Conservation (phyloP, 2,113 vertebrate species). For the Rynchops niger region DNA sequence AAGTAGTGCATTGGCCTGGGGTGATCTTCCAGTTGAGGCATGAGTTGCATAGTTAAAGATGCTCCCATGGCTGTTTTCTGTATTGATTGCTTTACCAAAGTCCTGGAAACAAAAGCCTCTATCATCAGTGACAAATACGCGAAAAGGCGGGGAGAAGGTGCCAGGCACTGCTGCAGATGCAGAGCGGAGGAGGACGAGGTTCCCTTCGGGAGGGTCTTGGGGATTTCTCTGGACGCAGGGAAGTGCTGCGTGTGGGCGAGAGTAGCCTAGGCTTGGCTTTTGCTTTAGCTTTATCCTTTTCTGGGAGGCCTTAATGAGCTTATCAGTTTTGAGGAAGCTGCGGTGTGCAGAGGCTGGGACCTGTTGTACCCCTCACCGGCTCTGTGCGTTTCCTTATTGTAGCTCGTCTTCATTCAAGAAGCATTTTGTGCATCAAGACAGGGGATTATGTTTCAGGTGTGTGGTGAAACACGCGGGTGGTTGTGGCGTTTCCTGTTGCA, state of each 20-base stretch:
- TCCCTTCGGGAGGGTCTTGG: background rate
- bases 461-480: rapidly evolving
- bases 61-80: background rate
- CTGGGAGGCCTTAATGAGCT: slow-evolving; percentile 1
- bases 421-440: background rate
- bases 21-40: background rate
- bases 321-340: slow-evolving; percentile 9
- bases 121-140: rapidly evolving
- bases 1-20: background rate
- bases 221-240: background rate
- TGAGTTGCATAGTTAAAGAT: background rate
- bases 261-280: slow-evolving; percentile 10
- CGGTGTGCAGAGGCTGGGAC: background rate
- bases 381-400: background rate
- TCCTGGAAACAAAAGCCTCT: background rate
- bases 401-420: background rate
- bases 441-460: background rate
- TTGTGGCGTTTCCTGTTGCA: rapidly evolving
- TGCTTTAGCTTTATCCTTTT: slow-evolving; percentile 45
- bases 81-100: background rate
- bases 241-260: background rate
- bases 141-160: background rate
- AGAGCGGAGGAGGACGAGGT: background rate
- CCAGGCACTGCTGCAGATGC: rapidly evolving
- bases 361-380: background rate